These are phyloP conservation scores for Cirrhinus molitorella DNA, from an alignment of 2,797 vertebrate species.

Conservation along the genomic window DNA sequence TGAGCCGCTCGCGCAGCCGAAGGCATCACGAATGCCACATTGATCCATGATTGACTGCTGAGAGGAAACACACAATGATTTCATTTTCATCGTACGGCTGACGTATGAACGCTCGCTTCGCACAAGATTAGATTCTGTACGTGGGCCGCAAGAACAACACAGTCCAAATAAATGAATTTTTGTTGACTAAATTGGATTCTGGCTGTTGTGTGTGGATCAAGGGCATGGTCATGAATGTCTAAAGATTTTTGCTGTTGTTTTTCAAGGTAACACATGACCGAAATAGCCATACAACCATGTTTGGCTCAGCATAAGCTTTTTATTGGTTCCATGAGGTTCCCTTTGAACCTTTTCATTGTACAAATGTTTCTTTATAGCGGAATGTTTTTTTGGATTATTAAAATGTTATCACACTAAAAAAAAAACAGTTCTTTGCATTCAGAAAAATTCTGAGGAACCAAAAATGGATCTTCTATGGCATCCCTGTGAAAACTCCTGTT, in stretches of 20 bases:
- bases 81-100: conserved; percentile 52
- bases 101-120: conserved; percentile 38
- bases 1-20: conserved; percentile 44
- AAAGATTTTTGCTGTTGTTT: neutral
- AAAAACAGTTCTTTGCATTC: neutral
- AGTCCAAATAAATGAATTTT: conserved; percentile 35
- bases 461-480: neutral
- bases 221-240: conserved; percentile 18
- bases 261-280: conserved; percentile 7
- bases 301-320: conserved; percentile 2
- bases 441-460: neutral
- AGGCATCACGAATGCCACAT: conserved; percentile 52
- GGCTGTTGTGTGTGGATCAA: neutral
- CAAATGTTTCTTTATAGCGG: neutral
- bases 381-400: neutral
- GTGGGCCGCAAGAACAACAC: neutral
- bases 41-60: conserved; percentile 59
- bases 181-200: conserved; percentile 29
- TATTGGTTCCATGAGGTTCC: neutral
- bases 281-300: neutral
- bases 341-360: neutral
- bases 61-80: conserved; percentile 56
- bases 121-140: conserved; percentile 44
- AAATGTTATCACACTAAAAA: neutral
- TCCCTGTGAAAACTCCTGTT: neutral